Percentiles rank a stretch among this genome's conserved stretches.
phyloP scores from a whole-genome alignment of 53 echinoderm and acorn worm species.

The Holothuria leucospilota region DNA sequence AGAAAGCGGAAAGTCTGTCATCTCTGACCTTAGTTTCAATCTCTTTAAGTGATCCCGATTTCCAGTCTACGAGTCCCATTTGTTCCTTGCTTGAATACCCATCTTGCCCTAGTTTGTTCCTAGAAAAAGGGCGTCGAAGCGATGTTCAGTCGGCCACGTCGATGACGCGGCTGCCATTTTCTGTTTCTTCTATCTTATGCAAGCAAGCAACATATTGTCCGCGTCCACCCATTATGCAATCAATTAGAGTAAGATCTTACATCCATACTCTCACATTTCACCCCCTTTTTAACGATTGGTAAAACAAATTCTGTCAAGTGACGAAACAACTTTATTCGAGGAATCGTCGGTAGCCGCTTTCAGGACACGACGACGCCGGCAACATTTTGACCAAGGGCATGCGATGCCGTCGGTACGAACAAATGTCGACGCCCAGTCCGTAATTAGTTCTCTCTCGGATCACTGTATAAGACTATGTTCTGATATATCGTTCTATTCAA shows the following conservation, averaged over 20 bases:
- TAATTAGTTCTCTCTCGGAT: slow-evolving; percentile 26
- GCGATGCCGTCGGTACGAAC: slow-evolving; percentile 44
- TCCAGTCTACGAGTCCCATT: too few species aligned
- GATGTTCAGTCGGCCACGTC: slow-evolving; percentile 26
- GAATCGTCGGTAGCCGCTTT: slow-evolving; percentile 20
- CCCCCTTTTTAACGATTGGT: slow-evolving; percentile 28
- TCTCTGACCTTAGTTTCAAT: too few species aligned
- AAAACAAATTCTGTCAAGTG: slow-evolving; percentile 13
- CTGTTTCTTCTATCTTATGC: neutral
- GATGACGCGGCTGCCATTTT: slow-evolving; percentile 24
- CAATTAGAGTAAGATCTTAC: slow-evolving; percentile 13
- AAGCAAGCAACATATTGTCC: slow-evolving; percentile 1
- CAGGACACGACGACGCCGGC: slow-evolving; percentile 38
- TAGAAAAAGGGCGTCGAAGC: too few species aligned
- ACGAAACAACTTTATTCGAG: slow-evolving; percentile 32
- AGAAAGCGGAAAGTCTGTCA: too few species aligned
- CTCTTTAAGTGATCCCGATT: too few species aligned
- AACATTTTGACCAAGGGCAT: slow-evolving; percentile 50
- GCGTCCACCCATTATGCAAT: slow-evolving; percentile 24
- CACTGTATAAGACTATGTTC: slow-evolving; percentile 43
- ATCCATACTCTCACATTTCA: slow-evolving; percentile 19
- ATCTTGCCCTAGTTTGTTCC: too few species aligned
- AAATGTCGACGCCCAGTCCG: slow-evolving; percentile 44
- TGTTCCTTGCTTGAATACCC: too few species aligned
- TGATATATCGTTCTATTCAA: slow-evolving; percentile 31